Base-by-base conservation (phyloP, 2,888 invertebrate species). In the Melanostoma scalare region DNA sequence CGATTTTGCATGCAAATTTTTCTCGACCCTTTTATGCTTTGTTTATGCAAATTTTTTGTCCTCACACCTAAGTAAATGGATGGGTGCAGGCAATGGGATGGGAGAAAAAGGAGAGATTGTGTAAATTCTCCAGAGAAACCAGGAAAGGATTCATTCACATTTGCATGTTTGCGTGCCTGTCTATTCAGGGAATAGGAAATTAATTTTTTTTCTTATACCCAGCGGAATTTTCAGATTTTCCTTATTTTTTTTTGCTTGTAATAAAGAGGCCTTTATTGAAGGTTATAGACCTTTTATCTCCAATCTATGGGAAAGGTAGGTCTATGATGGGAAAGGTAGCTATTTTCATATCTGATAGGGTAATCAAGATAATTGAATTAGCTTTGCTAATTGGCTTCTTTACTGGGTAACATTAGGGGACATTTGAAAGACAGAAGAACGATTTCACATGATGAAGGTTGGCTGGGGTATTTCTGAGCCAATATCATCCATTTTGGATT, bases 1-100 rank as follows among this genome's bases (percentile, higher is more conserved):
- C 56, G 63, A 56, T 77, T 56, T 46, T 69, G 69, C 69, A 63
- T 40, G 61, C 50, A 74, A 48, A 33, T n/a, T 33, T 56, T 63
- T 40, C 6, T 40, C 33, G 20, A 60, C 6, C 48, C 30, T 30
- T 79, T 69, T 61, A 42, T 68, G 63, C 9, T 48, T 42, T 71
- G 69, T 56, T 76, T 55, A 55, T 75, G 52, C 38, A 68, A 75
- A 68, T 71, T 71, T 76, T 50, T 71, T 52, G 56, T 50, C 56
- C 56, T 44, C 56, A 63, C 63, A 20, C 20, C 63, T 77, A 63
- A 46, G 5, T 69, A 6, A 10, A 56, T 6, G 48, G 48, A 3
- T 10, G 42, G 58, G 36, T n/a, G 10, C n/a, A 44, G 44, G 20
- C 20, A 20, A 20, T 20, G 20, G 20, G 20, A 20, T 20, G 20